A percentile compares a stretch with the other conserved stretches of the same genome.
phyloP scores from a whole-genome alignment of 2,113 vertebrate genomes.

The Oreochromis aureus region DNA sequence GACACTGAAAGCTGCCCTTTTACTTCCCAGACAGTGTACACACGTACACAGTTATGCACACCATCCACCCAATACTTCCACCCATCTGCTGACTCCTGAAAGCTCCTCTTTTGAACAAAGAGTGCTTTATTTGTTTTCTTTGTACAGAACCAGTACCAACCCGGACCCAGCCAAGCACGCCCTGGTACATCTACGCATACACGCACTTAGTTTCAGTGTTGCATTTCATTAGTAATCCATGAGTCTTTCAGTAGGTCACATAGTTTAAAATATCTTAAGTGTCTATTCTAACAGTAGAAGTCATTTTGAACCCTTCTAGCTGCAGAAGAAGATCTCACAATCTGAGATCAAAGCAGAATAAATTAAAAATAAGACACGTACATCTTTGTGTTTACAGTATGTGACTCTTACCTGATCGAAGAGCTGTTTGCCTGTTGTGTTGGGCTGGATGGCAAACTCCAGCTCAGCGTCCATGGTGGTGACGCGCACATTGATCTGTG shows the following conservation, averaged over 20 bases:
- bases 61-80: background rate
- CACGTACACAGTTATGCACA: background rate
- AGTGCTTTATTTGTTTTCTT: constrained; percentile 8
- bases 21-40: background rate
- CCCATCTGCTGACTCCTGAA: background rate
- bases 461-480: constrained; percentile 98
- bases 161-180: constrained; percentile 2
- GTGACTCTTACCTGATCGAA: constrained; percentile 86
- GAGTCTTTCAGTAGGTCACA: background rate
- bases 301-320: background rate
- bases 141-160: constrained; percentile 26
- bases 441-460: constrained; percentile 98
- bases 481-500: constrained; percentile 91
- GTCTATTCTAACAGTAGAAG: background rate
- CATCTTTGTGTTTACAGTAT: background rate
- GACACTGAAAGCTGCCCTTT: constrained; percentile 51
- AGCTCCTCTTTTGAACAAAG: constrained; percentile 19
- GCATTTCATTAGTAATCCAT: background rate
- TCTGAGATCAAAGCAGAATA: background rate
- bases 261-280: background rate
- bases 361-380: background rate
- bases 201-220: background rate
- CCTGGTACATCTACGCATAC: constrained; percentile 5
- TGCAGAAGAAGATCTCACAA: background rate
- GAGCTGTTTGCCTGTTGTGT: constrained; percentile 94